These are phyloP conservation scores for Neostethus bicornis DNA, from an alignment of 2,797 vertebrate genomes.

Conservation along the genomic window DNA sequence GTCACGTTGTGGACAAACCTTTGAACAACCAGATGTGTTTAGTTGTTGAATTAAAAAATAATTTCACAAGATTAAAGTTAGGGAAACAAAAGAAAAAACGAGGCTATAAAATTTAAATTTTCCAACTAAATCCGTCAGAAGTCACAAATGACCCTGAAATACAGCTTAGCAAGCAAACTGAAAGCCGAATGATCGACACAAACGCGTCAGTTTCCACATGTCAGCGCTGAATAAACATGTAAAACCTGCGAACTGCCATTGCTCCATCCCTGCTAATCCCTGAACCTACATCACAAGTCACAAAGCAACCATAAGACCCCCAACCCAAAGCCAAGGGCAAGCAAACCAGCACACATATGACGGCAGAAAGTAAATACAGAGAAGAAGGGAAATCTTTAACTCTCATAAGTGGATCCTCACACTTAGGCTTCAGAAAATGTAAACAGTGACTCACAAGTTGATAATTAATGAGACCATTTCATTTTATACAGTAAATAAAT, in stretches of 20 bases:
- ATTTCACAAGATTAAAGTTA: too few relatives aligned
- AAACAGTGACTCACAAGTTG: slow-evolving; percentile 69
- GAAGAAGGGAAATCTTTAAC: slow-evolving; percentile 61
- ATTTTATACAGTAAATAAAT: slow-evolving; percentile 82
- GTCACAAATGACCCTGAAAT: not conserved
- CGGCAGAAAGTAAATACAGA: slow-evolving; percentile 72
- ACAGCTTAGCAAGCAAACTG: not conserved
- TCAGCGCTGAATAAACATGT: slow-evolving; percentile 69
- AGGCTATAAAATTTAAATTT: not conserved
- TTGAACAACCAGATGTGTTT: not conserved
- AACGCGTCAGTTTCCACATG: slow-evolving; percentile 54
- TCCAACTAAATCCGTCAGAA: not conserved
- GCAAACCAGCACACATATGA: slow-evolving; percentile 68
- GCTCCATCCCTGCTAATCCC: slow-evolving; percentile 72
- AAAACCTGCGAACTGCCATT: slow-evolving; percentile 58
- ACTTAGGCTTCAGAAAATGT: slow-evolving; percentile 74
- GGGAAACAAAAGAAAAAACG: not conserved
- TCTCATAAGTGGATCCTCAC: slow-evolving; percentile 62
- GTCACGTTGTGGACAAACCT: not conserved
- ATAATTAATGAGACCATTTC: slow-evolving; percentile 76
- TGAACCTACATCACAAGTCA: slow-evolving; percentile 64
- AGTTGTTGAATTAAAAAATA: not conserved
- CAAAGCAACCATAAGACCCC: slow-evolving; percentile 61
- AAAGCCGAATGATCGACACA: slow-evolving; percentile 34
- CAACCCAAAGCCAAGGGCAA: slow-evolving; percentile 70